Percentiles rank a stretch among this genome's conserved stretches.
Conservation (phyloP, 1,140 invertebrate species). For the Colletes gigas region DNA sequence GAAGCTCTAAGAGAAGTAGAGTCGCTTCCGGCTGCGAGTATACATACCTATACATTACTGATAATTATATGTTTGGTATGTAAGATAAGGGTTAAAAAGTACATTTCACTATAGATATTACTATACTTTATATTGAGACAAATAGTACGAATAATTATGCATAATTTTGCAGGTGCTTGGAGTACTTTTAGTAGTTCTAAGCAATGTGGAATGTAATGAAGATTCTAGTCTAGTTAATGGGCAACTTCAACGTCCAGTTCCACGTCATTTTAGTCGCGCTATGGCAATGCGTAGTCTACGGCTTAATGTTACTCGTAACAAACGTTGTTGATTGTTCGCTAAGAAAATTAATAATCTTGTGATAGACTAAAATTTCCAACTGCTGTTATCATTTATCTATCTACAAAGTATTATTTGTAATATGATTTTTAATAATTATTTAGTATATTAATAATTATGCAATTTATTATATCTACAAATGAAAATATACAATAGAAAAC, state of each 20-base stretch:
- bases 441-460: conserved; percentile 67
- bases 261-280: conserved; percentile 91
- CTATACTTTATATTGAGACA: background rate
- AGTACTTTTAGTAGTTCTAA: conserved; percentile 90
- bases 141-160: conserved; percentile 30
- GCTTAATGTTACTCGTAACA: conserved; percentile 80
- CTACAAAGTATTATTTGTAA: conserved; percentile 76
- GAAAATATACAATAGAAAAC: conserved; percentile 71
- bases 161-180: conserved; percentile 84
- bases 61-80: conserved; percentile 92
- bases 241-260: conserved; percentile 85
- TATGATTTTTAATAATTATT: conserved; percentile 68
- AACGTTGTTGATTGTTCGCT: conserved; percentile 76
- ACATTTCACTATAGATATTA: background rate
- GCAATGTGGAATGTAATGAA: conserved; percentile 82
- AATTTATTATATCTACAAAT: conserved; percentile 70
- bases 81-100: conserved; percentile 36
- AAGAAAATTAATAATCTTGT: conserved; percentile 33
- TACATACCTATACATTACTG: conserved; percentile 91
- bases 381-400: conserved; percentile 68
- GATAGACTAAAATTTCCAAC: conserved; percentile 62
- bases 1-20: conserved; percentile 90
- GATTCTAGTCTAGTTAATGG: conserved; percentile 83
- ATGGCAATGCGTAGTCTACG: conserved; percentile 92
- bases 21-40: conserved; percentile 86